These are phyloP conservation scores for Hippopotamus amphibius DNA, from an alignment of 2,113 vertebrate genomes.

Conservation along the genomic window DNA sequence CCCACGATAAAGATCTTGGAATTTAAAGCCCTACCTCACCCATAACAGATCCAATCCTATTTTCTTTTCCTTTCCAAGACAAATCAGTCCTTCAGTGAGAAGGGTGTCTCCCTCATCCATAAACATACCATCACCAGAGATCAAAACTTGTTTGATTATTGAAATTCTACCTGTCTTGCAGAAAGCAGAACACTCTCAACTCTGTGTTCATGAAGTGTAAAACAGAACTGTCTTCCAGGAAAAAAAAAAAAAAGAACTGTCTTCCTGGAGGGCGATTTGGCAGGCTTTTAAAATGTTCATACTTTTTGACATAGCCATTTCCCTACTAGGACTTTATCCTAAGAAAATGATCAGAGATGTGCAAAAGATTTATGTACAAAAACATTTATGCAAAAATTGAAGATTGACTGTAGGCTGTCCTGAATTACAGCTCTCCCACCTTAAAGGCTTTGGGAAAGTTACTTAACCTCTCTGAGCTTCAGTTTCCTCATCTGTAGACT, in stretches of 20 bases:
- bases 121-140: background rate
- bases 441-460: background rate
- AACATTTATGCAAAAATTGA: background rate
- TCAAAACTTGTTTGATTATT: background rate
- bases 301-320: conserved; percentile 6
- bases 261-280: background rate
- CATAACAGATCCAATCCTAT: background rate
- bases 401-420: background rate
- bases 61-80: background rate
- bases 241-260: background rate
- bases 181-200: background rate
- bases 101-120: background rate
- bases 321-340: background rate
- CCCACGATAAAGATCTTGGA: background rate
- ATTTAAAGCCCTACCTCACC: background rate
- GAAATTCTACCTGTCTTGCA: background rate
- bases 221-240: background rate
- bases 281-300: background rate
- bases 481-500: background rate
- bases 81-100: background rate
- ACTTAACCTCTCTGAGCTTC: background rate
- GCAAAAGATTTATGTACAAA: background rate
- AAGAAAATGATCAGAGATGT: background rate
- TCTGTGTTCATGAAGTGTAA: background rate
- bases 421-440: background rate